Conservation (phyloP, 2,797 vertebrate species). For the Hipposideros larvatus region DNA sequence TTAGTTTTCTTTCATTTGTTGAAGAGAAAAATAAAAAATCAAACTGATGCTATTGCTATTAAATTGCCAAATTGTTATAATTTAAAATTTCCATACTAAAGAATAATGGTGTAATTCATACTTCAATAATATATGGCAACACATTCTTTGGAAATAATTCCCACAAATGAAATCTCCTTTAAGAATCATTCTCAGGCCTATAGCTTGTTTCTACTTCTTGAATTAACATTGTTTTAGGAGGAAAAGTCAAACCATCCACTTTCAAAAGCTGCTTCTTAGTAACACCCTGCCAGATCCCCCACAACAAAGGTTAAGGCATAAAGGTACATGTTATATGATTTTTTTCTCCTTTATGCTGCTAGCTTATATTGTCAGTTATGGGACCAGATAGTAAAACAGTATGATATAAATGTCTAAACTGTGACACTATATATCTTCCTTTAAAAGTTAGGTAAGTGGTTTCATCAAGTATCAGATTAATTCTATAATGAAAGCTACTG, state of each 20-base stretch:
- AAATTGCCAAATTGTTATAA: not conserved
- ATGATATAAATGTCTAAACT: not conserved
- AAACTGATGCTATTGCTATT: not conserved
- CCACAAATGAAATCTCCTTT: not conserved
- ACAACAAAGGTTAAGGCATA: not conserved
- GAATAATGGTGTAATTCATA: not conserved
- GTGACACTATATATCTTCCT: not conserved
- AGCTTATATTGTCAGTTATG: not conserved
- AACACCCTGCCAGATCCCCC: not conserved
- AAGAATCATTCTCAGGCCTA: not conserved
- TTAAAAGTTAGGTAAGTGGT: not conserved
- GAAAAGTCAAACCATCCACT: not conserved
- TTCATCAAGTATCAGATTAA: slow-evolving; percentile 8
- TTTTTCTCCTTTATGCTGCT: not conserved
- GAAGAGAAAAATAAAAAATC: slow-evolving; percentile 51
- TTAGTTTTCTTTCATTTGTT: not conserved
- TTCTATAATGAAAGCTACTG: slow-evolving; percentile 43
- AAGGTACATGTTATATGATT: not conserved
- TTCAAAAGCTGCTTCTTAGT: not conserved
- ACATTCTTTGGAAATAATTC: not conserved
- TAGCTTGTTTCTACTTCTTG: not conserved
- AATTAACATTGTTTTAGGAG: not conserved
- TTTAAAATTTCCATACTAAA: not conserved
- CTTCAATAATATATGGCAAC: not conserved
- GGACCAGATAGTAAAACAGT: not conserved